Evolutionary conservation across 2,888 invertebrate species (phyloP).

Genomic region (Drosophila kokeensis): DNA sequence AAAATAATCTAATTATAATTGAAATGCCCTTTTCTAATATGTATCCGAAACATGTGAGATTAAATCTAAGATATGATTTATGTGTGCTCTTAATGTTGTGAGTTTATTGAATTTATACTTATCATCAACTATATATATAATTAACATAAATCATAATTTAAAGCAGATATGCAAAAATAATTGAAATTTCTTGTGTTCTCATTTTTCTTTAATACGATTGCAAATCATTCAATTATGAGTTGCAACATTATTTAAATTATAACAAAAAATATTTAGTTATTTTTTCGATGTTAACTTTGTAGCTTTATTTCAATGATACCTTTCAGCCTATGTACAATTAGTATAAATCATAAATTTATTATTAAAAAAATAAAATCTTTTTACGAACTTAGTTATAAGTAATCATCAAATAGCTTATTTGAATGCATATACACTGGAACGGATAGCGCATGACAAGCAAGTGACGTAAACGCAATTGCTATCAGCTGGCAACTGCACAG

Average conservation of each 20-base stretch:
- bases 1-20: background rate
- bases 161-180: background rate
- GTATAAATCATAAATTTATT: background rate
- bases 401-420: no score
- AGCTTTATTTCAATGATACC: background rate
- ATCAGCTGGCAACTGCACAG: conserved; percentile 55
- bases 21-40: background rate
- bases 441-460: conserved; percentile 29
- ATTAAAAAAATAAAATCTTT: background rate
- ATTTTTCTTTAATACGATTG: background rate
- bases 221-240: background rate
- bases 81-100: background rate
- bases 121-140: no score
- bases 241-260: background rate
- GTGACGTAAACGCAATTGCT: conserved; percentile 56
- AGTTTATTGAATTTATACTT: background rate
- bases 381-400: no score
- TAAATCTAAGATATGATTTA: background rate
- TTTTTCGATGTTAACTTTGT: no score
- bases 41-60: background rate
- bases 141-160: background rate
- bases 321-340: background rate
- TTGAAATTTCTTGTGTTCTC: background rate
- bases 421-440: background rate
- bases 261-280: background rate